A percentile compares a stretch with the other conserved stretches of the same genome.
Evolutionary conservation across 92 coral and sea anemone species (phyloP).

Genomic region (Porites divaricata): DNA sequence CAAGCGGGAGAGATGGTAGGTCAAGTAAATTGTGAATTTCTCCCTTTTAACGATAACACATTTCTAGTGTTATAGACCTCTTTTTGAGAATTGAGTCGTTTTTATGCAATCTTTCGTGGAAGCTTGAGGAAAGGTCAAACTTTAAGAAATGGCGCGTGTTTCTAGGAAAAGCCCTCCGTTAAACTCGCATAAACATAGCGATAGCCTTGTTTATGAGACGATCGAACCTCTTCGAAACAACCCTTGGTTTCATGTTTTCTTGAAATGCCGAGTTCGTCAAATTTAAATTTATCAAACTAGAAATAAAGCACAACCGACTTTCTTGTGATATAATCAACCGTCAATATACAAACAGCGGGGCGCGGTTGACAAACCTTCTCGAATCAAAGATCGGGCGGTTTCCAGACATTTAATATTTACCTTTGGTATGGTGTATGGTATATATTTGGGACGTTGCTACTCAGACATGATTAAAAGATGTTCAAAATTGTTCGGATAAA

Average conservation of each 20-base stretch:
- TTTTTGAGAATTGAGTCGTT: neutral
- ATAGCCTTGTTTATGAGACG: neutral
- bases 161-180: neutral
- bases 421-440: too few relatives aligned
- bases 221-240: neutral
- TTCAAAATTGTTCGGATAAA: too few relatives aligned
- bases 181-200: neutral
- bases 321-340: too few relatives aligned
- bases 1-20: neutral
- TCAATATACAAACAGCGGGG: too few relatives aligned
- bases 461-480: too few relatives aligned
- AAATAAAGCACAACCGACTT: too few relatives aligned
- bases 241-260: neutral
- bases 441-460: too few relatives aligned
- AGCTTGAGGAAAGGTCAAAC: neutral
- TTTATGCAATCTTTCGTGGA: too few relatives aligned
- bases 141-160: neutral
- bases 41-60: slow-evolving; percentile 3
- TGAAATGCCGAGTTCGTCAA: neutral
- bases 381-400: too few relatives aligned
- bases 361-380: too few relatives aligned
- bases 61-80: neutral
- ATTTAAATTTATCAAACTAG: neutral
- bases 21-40: slow-evolving; percentile 16
- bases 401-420: too few relatives aligned